Conservation (phyloP, 2,888 invertebrate species). For the Mystacides longicornis region DNA sequence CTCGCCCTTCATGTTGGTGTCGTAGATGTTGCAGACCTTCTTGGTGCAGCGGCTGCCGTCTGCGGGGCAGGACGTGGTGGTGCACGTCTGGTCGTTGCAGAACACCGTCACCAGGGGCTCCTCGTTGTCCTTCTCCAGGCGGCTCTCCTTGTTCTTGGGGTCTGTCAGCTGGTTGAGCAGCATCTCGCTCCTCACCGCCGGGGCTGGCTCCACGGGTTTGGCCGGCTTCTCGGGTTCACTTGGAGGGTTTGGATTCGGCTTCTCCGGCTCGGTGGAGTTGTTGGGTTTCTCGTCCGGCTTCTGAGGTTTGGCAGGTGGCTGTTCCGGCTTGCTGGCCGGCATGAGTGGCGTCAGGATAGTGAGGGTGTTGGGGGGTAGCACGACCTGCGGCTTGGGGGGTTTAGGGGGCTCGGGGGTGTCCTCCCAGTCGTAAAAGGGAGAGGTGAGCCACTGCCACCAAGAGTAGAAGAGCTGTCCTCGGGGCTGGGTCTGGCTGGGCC, state of each 20-base stretch:
- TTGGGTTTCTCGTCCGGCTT: constrained; percentile 1
- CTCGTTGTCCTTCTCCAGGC: constrained; percentile 27
- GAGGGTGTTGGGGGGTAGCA: constrained; percentile 5
- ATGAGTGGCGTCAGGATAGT: constrained; percentile 14
- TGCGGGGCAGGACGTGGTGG: constrained; percentile 40
- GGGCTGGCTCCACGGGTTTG: neutral
- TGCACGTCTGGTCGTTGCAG: constrained; percentile 46
- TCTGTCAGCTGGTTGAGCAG: neutral
- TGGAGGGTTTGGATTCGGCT: neutral
- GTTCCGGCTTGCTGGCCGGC: neutral
- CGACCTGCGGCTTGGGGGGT: neutral
- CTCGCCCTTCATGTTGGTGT: constrained; percentile 42
- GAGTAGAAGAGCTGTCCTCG: constrained; percentile 27
- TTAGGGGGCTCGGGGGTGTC: neutral
- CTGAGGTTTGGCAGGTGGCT: neutral
- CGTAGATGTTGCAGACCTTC: constrained; percentile 43
- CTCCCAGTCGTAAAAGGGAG: constrained; percentile 41
- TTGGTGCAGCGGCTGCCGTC: constrained; percentile 37
- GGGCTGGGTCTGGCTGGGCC: too few species aligned
- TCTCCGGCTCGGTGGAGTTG: neutral
- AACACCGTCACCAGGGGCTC: constrained; percentile 40
- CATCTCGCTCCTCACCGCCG: constrained; percentile 14
- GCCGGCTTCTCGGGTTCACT: neutral
- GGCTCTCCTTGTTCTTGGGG: constrained; percentile 7
- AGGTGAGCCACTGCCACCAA: constrained; percentile 44